Base-by-base conservation (phyloP, 1,140 invertebrate genomes). In the Leucophenga varia region DNA sequence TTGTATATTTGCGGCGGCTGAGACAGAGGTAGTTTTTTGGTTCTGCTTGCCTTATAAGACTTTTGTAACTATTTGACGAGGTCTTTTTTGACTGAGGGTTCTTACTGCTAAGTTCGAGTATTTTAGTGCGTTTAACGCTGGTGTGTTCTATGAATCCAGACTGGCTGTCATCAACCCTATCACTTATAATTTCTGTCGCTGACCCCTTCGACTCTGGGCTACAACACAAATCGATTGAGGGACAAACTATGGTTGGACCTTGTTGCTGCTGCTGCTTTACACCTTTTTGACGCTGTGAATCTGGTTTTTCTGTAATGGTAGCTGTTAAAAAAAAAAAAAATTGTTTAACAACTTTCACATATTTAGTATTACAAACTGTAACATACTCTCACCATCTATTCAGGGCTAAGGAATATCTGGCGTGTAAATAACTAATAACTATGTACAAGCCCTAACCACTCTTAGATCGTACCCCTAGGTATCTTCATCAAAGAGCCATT, bases 11-110 rank as follows among this genome's bases (percentile, higher is more conserved):
- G 6, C 77, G 77, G 12, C 68, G 59, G 3, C 68, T 68, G 13
- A 61, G 44, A 38, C 52, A 64, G 22, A 77, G 21, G 45, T 67
- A 72, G 6, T 61, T 57, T 35, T 64, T 70, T 13, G 72, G 70
- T 46, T 75, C 69, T 4, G 70, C 58, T 58, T 72, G 73, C 40
- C 72, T 75, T 30, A 75, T 75, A 18, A 75, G 57, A 44, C 57
- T 75, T 43, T 75, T 75, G 44, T 75, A 75, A 41, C 73, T 69
- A 35, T 61, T 71, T 8, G 57, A 43, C 12, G 68, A 56, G 20
- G 72, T 46, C 49, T 72, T 72, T 34, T 72, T 75, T 42, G 47
- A 48, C 22, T 52, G 50, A n/a, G 42, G 20, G 8, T 12, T 19
- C 22, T 30, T 31, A 28, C 42, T 55, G 31, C 37, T 17, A 28